Evolutionary conservation across 1,140 invertebrate species (phyloP).

Genomic region (Aphis gossypii): DNA sequence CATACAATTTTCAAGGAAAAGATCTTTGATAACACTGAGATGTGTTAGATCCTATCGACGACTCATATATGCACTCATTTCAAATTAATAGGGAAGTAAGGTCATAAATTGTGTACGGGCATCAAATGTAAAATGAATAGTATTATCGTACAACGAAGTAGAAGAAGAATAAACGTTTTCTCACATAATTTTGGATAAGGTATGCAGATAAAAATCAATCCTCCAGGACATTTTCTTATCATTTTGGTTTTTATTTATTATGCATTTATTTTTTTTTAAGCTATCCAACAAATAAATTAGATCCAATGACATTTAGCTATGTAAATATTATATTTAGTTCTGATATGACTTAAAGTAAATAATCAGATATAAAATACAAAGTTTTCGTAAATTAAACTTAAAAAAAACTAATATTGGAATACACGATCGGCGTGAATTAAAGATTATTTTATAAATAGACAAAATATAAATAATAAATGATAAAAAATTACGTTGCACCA

Average conservation of each 20-base stretch:
- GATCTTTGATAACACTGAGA: neutral
- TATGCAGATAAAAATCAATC: neutral
- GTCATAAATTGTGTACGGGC: neutral
- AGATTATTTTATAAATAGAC: neutral
- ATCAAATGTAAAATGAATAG: conserved; percentile 41
- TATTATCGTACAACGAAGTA: neutral
- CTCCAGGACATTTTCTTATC: neutral
- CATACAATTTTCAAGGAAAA: neutral
- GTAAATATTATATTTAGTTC: neutral
- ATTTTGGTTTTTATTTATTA: neutral
- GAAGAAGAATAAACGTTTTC: neutral
- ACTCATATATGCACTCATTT: neutral
- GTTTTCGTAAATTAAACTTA: neutral
- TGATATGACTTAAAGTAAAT: neutral
- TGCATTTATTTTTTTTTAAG: neutral
- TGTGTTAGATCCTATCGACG: neutral
- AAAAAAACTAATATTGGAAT: neutral
- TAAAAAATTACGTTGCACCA: neutral
- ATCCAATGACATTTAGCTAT: neutral
- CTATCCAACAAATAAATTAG: neutral
- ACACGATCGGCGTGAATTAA: neutral
- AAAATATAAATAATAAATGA: neutral
- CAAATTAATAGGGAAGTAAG: conserved; percentile 14
- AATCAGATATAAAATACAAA: neutral
- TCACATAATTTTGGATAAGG: neutral